Evolutionary conservation across 2,113 vertebrate genomes (phyloP).

Genomic region (Chiloscyllium plagiosum): DNA sequence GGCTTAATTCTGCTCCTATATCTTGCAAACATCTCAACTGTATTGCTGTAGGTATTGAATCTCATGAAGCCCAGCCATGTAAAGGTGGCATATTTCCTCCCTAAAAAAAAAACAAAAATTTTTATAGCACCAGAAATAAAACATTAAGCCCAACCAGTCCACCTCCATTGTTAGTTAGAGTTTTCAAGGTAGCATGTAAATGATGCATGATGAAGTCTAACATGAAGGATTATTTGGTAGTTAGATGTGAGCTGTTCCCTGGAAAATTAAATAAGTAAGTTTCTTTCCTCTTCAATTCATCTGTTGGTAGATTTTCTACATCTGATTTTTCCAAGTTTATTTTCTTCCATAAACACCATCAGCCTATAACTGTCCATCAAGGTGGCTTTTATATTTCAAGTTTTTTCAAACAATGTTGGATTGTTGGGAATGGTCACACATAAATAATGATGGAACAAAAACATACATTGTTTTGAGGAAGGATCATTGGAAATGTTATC

Average conservation of each 20-base stretch:
- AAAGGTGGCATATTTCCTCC: too few species aligned
- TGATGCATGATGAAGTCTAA: too few species aligned
- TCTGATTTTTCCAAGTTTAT: not conserved
- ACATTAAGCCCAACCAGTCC: not conserved
- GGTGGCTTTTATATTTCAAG: not conserved
- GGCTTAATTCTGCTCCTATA: too few species aligned
- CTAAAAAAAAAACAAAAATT: too few species aligned
- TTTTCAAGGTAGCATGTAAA: too few species aligned
- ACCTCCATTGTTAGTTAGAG: not conserved
- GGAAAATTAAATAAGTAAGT: not conserved
- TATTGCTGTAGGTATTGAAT: too few species aligned
- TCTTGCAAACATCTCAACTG: too few species aligned
- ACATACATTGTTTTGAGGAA: too few species aligned
- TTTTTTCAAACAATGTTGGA: not conserved
- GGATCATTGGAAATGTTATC: too few species aligned
- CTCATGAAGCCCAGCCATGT: too few species aligned
- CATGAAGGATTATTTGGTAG: not conserved
- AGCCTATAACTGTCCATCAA: not conserved
- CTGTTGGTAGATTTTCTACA: not conserved
- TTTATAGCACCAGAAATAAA: not conserved
- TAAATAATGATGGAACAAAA: not conserved
- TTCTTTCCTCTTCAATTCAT: not conserved
- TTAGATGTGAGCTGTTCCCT: not conserved
- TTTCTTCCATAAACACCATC: not conserved
- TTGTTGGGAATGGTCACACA: not conserved